A percentile compares a stretch with the other conserved stretches of the same genome.
phyloP scores from a whole-genome alignment of 2,888 invertebrate genomes.

The Pecten maximus region DNA sequence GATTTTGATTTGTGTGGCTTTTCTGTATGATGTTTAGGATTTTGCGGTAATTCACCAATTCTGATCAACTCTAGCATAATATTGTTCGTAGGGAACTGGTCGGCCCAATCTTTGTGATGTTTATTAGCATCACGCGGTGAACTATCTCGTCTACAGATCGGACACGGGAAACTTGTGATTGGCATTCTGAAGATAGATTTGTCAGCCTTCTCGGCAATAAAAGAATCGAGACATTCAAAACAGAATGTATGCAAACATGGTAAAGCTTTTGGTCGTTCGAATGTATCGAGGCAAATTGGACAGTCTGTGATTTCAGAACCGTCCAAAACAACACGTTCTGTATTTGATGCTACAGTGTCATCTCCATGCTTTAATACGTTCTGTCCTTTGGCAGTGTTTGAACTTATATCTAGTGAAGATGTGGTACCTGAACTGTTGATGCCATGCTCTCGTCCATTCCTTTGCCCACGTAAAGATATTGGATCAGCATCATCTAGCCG shows the following conservation, averaged over 20 bases:
- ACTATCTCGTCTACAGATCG: background rate
- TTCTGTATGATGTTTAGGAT: background rate
- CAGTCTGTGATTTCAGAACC: background rate
- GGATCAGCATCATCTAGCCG: background rate
- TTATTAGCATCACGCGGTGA: background rate
- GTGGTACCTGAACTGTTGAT: background rate
- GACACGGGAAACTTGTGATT: background rate
- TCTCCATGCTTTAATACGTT: background rate
- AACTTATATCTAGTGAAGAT: background rate
- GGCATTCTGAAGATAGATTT: background rate
- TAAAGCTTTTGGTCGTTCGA: background rate
- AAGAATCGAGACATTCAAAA: background rate
- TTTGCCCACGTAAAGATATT: background rate
- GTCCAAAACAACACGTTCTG: background rate
- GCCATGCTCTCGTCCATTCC: background rate
- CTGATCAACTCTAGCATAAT: background rate
- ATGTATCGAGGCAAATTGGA: background rate
- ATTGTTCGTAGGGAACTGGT: constrained; percentile 2
- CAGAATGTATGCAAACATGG: background rate
- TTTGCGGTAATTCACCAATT: background rate
- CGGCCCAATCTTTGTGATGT: background rate
- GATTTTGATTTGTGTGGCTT: background rate
- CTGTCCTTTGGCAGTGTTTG: background rate
- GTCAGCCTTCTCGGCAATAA: background rate
- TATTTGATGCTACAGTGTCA: background rate